These are phyloP conservation scores for Gracilinanus agilis DNA, from an alignment of 2,113 vertebrate genomes.

Conservation along the genomic window DNA sequence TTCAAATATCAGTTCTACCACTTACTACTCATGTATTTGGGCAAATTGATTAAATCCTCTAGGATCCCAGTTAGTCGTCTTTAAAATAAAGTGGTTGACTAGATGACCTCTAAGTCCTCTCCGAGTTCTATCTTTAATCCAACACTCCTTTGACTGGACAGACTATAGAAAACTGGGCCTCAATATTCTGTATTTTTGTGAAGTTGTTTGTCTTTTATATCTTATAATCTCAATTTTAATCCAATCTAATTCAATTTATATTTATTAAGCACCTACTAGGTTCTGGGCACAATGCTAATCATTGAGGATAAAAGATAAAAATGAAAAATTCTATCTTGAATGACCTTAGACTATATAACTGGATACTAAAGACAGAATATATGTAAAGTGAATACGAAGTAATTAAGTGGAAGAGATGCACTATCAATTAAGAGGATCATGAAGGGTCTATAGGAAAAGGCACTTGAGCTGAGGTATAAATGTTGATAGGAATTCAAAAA, in stretches of 20 bases:
- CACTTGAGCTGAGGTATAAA: background rate
- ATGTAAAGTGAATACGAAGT: too few relatives aligned
- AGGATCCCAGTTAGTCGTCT: background rate
- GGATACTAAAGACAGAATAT: background rate
- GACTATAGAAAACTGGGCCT: background rate
- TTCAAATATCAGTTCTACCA: background rate
- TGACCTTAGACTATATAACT: background rate
- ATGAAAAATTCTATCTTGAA: background rate
- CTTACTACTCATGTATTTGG: background rate
- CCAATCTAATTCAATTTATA: background rate
- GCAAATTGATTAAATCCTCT: background rate
- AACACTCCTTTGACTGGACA: background rate
- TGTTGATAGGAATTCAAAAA: background rate
- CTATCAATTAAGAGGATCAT: background rate
- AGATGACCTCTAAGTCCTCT: background rate
- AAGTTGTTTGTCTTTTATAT: background rate
- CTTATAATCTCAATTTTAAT: background rate
- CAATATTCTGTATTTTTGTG: background rate
- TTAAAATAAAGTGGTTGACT: background rate
- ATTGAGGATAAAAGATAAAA: background rate
- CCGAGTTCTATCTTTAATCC: background rate
- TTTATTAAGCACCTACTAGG: background rate
- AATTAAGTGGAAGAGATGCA: background rate
- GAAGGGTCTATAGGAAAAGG: background rate
- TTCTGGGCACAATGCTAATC: background rate